Base-by-base conservation (phyloP, 2,888 invertebrate species). In the Lithophane semibrunnea region DNA sequence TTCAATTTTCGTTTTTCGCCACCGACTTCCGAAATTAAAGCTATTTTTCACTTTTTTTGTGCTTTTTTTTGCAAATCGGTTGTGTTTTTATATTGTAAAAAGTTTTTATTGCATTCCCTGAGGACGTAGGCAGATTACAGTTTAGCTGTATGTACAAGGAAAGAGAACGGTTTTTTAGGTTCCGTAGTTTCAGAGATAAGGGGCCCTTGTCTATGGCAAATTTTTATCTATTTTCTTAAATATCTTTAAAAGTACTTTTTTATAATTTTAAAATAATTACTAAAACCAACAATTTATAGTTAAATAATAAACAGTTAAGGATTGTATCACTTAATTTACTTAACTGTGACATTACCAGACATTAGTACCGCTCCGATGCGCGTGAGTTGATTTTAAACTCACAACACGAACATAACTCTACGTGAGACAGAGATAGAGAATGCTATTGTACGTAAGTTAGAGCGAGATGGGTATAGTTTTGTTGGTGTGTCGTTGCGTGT, bases 351-450 rank as follows among this genome's bases (percentile, higher is more conserved):
- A 67, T 42, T 83, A 47, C 37, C 29, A 29, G 54, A 52, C 60
- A 77, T 77, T 72, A 74, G 78, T 66, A 16, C 18, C 61, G 86
- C 58, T 86, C 2, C 42, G 84, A n/a, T 83, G 84, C 75, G 79
- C 84, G 75, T 83, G 84, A 86, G 42, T n/a, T 3, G 86, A 73
- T 71, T 84, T 60, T 65, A 42, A 83, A 86, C 21, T 24, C 21
- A 10, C 3, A 49, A 67, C 8, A 24, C 37, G 4, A 18, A 24
- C 66, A 75, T 72, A 49, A 61, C 60, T 70, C 54, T 5, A 24
- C 73, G 74, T 16, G 12, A 10, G 73, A 86, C n/a, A 44, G 75
- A 54, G 65, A 75, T n/a, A 47, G 58, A 0, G 37, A 10, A 73
- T 49, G 12, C 12, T 3, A 0, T 16, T 3, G 10, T 13, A 18